phyloP scores from a whole-genome alignment of 64 coral and sea anemone genomes.

The Orbicella faveolata region DNA sequence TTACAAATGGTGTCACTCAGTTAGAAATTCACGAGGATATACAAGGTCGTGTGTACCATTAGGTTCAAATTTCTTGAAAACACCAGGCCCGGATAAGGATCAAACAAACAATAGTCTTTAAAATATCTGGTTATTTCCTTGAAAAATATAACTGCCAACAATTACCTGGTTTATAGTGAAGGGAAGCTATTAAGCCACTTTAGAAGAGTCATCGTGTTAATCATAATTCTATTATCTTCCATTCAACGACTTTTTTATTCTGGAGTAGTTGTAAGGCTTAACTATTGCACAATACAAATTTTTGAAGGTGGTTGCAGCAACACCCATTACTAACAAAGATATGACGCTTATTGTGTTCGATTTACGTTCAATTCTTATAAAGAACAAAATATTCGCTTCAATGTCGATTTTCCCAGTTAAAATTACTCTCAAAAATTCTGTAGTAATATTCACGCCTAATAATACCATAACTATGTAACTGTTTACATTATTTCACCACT shows the following conservation, averaged over 20 bases:
- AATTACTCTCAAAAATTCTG: background rate
- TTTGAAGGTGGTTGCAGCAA: background rate
- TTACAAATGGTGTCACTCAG: background rate
- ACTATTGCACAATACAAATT: background rate
- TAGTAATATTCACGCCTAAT: too few species aligned
- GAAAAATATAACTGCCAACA: background rate
- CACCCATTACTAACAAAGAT: background rate
- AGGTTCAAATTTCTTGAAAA: background rate
- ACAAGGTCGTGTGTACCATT: background rate
- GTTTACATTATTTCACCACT: too few species aligned
- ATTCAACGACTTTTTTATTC: too few species aligned
- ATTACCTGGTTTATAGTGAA: background rate
- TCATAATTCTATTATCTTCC: background rate
- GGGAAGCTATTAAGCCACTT: background rate
- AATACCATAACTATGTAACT: too few species aligned
- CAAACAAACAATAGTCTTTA: background rate
- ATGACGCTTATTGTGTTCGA: background rate
- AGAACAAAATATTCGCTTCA: background rate
- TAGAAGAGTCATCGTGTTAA: background rate
- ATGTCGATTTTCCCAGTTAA: background rate
- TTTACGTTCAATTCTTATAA: constrained; percentile 4
- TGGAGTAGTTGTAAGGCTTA: background rate
- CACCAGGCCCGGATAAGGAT: background rate
- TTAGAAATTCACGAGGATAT: background rate
- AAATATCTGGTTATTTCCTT: background rate